These are phyloP conservation scores for Muntiacus reevesi DNA, from an alignment of 2,113 vertebrate species.

Conservation along the genomic window DNA sequence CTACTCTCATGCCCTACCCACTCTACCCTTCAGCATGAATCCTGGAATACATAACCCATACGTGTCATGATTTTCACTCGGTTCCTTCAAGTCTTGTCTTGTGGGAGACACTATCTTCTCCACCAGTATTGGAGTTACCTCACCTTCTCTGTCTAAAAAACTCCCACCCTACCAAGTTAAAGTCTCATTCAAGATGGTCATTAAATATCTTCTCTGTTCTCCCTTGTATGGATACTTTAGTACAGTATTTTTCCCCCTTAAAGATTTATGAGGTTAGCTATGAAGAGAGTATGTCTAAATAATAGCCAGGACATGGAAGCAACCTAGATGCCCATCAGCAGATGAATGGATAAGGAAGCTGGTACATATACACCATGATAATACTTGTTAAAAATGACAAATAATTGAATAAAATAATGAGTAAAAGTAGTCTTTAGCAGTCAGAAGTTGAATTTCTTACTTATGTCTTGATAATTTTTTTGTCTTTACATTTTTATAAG, in stretches of 20 bases:
- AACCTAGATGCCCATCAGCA: too few species aligned
- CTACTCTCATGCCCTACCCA: background rate
- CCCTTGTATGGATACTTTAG: background rate
- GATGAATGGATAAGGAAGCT: too few species aligned
- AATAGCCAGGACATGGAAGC: too few species aligned
- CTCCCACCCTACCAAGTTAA: background rate
- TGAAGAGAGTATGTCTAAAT: background rate
- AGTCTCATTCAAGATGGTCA: background rate
- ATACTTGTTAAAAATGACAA: background rate
- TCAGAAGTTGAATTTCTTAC: background rate
- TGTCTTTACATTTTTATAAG: background rate
- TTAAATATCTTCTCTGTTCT: background rate
- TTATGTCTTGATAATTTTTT: background rate
- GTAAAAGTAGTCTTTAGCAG: background rate
- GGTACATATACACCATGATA: too few species aligned
- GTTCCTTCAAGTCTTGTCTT: background rate
- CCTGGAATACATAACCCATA: background rate
- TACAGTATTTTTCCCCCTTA: background rate
- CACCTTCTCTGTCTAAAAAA: background rate
- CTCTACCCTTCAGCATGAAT: background rate
- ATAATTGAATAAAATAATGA: background rate
- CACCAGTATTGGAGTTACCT: background rate
- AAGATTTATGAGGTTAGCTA: background rate
- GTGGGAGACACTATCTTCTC: background rate
- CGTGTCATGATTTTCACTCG: background rate